phyloP scores from a whole-genome alignment of 2,113 vertebrate species.

The Amazona vittata region DNA sequence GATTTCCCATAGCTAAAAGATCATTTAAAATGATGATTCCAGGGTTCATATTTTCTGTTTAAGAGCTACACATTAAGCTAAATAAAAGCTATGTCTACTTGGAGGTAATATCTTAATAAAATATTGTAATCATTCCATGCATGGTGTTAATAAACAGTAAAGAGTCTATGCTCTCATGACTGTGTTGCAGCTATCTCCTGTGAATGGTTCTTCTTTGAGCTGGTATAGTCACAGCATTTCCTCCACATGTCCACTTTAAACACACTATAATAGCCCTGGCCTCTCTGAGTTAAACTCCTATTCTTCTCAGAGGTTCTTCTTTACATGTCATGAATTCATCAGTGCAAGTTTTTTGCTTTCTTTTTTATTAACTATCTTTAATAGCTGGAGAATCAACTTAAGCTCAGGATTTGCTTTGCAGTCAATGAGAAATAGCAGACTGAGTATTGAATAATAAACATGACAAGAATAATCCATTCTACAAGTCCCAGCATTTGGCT shows the following conservation, averaged over 20 bases:
- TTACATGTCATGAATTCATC: neutral
- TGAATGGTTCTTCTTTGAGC: neutral
- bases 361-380: neutral
- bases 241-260: neutral
- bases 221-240: neutral
- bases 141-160: neutral
- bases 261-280: neutral
- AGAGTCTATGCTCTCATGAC: neutral
- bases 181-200: neutral
- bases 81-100: neutral
- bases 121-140: neutral
- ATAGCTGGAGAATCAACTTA: neutral
- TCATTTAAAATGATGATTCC: neutral
- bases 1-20: neutral
- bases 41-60: neutral
- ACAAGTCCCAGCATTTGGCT: neutral
- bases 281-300: neutral
- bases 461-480: constrained; percentile 28
- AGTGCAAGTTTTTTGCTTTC: neutral
- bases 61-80: neutral
- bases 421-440: constrained; percentile 11
- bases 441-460: constrained; percentile 6
- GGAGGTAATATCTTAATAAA: neutral
- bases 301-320: neutral
- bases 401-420: constrained; percentile 10